Base-by-base conservation (phyloP, 2,113 vertebrate species). In the Pogona vitticeps region DNA sequence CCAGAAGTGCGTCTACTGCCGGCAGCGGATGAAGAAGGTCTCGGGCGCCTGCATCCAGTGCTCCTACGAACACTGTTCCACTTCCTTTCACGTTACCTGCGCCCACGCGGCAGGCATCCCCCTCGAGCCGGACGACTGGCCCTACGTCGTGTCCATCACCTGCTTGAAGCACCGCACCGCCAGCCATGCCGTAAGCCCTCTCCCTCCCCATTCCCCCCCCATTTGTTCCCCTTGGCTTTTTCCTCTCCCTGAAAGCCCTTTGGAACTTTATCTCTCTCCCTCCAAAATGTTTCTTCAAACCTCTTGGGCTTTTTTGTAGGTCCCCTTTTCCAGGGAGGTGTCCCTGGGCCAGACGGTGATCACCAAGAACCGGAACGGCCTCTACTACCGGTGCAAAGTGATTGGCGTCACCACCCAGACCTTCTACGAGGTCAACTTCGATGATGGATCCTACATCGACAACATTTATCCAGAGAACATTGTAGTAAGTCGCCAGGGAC, bases 81-180 rank as follows among this genome's bases (percentile, higher is more conserved):
- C 98, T 0, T 99, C 99, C 70, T 99, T 99, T 96, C 99, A 99
- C 0, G 98, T 99, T 81, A 99, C 98, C 86, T 99, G 99, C 0
- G 98, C 98, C 0, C 98, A 98, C 18, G 98, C 98, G 0, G 99
- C 98, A 0, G 98, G 98, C 0, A 98, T 99, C 4, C 94, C 97
- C 90, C 97, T 99, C 97, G 98, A 96, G 83, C 99, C 98, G 0
- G 99, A 98, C 0, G 99, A 99, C 93, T 99, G 98, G 98, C 99
- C 99, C 33, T 99, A 99, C 0, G 97, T 98, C 0, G 98, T 99
- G 81, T 98, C 98, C 1, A 98, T 99, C 94, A 98, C 97, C 71
- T 99, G 99, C 94, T 98, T 98, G 94, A 98, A 96, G 85, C 99
- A 99, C 95, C 98, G 94, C 92, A 92, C 94, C 1, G 90, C 88